Evolutionary conservation across 1,140 invertebrate species (phyloP).

Genomic region (Uloborus diversus): DNA sequence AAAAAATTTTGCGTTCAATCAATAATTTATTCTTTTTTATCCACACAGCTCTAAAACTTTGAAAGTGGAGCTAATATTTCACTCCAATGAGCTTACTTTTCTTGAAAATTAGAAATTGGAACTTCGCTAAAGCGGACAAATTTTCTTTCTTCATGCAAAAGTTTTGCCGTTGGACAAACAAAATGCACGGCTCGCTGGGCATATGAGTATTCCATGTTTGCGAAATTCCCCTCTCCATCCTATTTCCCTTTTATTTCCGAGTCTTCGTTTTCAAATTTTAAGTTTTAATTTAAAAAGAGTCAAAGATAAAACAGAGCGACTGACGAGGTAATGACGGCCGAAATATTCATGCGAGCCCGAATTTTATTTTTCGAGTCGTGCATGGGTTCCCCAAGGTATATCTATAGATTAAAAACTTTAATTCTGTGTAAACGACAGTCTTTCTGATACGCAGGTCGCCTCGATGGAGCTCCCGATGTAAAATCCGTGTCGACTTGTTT

Average conservation of each 20-base stretch:
- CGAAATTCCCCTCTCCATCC: slow-evolving; percentile 27
- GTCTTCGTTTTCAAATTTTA: slow-evolving; percentile 32
- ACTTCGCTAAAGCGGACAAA: not conserved
- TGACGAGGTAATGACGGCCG: slow-evolving; percentile 29
- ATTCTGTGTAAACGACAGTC: slow-evolving; percentile 44
- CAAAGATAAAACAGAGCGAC: slow-evolving; percentile 18
- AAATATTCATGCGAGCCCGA: slow-evolving; percentile 20
- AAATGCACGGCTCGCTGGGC: slow-evolving; percentile 31
- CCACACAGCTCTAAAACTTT: too few relatives aligned
- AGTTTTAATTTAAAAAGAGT: slow-evolving; percentile 29
- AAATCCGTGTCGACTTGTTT: slow-evolving; percentile 50
- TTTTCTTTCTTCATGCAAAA: slow-evolving; percentile 16
- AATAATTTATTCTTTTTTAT: too few relatives aligned
- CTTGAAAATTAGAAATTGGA: slow-evolving; percentile 49
- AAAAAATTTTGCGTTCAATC: too few relatives aligned
- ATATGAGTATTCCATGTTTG: slow-evolving; percentile 26
- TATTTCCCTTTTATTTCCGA: slow-evolving; percentile 12
- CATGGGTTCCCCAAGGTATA: slow-evolving; percentile 4
- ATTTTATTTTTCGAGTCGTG: slow-evolving; percentile 21
- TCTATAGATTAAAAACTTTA: slow-evolving; percentile 46
- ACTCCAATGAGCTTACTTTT: too few relatives aligned
- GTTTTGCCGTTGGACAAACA: slow-evolving; percentile 35
- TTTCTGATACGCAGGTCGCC: not conserved
- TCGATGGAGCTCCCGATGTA: slow-evolving; percentile 34
- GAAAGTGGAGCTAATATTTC: too few relatives aligned